Conservation (phyloP, 2,888 invertebrate species). For the Pammene aurita region DNA sequence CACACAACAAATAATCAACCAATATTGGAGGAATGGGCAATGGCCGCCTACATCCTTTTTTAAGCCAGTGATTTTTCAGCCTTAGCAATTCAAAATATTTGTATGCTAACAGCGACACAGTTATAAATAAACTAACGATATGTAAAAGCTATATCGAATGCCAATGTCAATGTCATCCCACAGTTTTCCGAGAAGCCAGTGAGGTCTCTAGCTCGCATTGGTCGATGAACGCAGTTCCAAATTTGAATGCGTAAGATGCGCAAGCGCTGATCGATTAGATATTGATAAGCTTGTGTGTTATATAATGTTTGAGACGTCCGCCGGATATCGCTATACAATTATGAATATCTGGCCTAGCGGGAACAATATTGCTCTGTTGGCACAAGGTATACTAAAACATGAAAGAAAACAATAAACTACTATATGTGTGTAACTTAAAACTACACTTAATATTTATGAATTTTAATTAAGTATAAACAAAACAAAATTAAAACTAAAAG, state of each 20-base stretch:
- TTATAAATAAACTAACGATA: constrained; percentile 39
- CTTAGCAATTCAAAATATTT: constrained; percentile 36
- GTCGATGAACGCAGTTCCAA: constrained; percentile 69
- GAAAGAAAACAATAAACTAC: too few relatives aligned
- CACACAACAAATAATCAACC: neutral
- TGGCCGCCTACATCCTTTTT: constrained; percentile 1
- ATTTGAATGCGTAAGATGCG: constrained; percentile 81
- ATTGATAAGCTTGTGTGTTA: constrained; percentile 64
- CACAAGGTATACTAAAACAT: too few relatives aligned
- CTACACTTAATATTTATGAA: too few relatives aligned
- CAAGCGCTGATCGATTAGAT: constrained; percentile 73
- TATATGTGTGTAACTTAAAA: too few relatives aligned
- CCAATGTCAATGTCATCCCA: constrained; percentile 74
- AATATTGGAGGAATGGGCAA: neutral
- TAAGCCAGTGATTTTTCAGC: constrained; percentile 6
- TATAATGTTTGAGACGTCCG: constrained; percentile 65
- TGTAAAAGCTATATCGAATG: constrained; percentile 40
- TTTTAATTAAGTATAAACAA: too few relatives aligned
- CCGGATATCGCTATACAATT: constrained; percentile 57
- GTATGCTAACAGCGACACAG: constrained; percentile 31
- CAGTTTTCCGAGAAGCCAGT: constrained; percentile 57
- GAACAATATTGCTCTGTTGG: too few relatives aligned
- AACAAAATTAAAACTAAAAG: too few relatives aligned
- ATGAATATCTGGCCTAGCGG: constrained; percentile 12
- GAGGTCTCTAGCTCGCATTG: constrained; percentile 54